These are phyloP conservation scores for Limosa lapponica DNA, from an alignment of 2,797 vertebrate genomes.

Conservation along the genomic window DNA sequence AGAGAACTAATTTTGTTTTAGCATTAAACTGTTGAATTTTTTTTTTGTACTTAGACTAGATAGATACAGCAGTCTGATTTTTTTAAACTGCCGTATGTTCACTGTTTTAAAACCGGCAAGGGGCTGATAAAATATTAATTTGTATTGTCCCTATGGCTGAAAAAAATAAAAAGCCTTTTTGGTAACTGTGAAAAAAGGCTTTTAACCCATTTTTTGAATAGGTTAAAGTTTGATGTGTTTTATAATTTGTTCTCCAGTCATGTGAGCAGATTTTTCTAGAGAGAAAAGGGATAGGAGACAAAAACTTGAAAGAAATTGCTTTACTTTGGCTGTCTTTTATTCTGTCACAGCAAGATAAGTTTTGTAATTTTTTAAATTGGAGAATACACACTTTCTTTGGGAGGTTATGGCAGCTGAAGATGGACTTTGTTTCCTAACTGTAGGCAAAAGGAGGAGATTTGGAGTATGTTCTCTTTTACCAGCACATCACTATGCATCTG, in stretches of 20 bases:
- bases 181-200: conserved; percentile 80
- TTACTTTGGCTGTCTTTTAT: conserved; percentile 86
- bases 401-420: conserved; percentile 84
- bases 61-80: conserved; percentile 82
- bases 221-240: conserved; percentile 84
- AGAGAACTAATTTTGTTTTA: conserved; percentile 90
- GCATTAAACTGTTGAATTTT: conserved; percentile 92
- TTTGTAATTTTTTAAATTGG: conserved; percentile 81
- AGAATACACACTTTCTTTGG: conserved; percentile 75
- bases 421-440: conserved; percentile 77
- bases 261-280: conserved; percentile 83
- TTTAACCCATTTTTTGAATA: conserved; percentile 84
- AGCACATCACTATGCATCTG: conserved; percentile 87
- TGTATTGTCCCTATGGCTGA: conserved; percentile 79
- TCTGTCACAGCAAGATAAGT: conserved; percentile 81
- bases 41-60: conserved; percentile 81
- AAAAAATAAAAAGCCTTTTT: conserved; percentile 77
- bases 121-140: conserved; percentile 81
- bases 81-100: conserved; percentile 81
- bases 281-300: conserved; percentile 79
- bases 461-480: conserved; percentile 81
- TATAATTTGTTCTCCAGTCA: conserved; percentile 82
- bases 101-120: conserved; percentile 82
- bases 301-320: conserved; percentile 86
- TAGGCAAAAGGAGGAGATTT: conserved; percentile 77